Base-by-base conservation (phyloP, 2,113 vertebrate species). In the Poeciliopsis occidentalis region DNA sequence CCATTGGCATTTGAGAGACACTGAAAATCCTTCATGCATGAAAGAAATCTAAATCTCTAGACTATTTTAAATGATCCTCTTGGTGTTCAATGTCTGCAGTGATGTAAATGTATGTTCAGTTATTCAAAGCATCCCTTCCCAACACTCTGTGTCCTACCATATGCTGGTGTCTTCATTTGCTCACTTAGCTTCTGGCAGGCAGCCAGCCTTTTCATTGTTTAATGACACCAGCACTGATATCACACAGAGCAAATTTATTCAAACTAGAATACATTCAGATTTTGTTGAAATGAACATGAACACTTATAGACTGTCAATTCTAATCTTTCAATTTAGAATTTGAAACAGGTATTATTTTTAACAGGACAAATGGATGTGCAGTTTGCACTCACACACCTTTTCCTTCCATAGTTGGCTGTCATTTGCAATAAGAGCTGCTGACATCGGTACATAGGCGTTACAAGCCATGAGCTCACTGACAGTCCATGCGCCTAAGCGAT, bases 401-500 rank as follows among this genome's bases (percentile, higher is more conserved):
- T 69, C 31, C 44, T 69, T 67, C 8, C 24, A 32, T 85, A 60
- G 71, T 54, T 19, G 26, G 19, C 72, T 83, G 86, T 75, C 83
- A 79, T 63, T 60, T 80, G 71, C 29, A 78, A 76, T 76, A 60
- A 81, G 44, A 71, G 64, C 64, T 2, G 30, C 61, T 60, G 75
- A 83, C 69, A 73, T 70, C 22, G 60, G 63, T 75, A 76, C 68
- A 57, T 8, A 37, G 73, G 69, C 47, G 60, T 67, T 67, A 75
- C 30, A 67, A 78, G 79, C 79, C 31, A 85, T 74, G 73, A 90
- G 75, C 75, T 85, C 76, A 26, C 74, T 85, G 84, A 84, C 82
- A 69, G 39, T 82, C 68, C 60, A 27, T 75, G 84, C 69, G 61
- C 11, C 0, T 15, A 37, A 6, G 63, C 29, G 54, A 60, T 37